Conservation (phyloP, 2,797 vertebrate species). For the Meriones psammophilus region DNA sequence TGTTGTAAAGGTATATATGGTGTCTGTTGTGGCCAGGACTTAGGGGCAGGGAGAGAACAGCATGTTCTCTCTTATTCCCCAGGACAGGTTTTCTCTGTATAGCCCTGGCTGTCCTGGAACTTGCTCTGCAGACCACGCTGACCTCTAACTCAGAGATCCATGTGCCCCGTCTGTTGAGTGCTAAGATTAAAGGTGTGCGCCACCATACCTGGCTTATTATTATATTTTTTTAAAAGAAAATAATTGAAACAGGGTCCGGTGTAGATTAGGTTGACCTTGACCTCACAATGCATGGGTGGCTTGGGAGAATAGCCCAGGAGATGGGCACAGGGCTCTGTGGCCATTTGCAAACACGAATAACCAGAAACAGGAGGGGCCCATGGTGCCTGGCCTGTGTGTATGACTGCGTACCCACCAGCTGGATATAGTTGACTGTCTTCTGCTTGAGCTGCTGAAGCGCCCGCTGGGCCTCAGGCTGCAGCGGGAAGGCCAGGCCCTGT, state of each 20-base stretch:
- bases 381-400: accelerated
- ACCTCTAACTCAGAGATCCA: not conserved
- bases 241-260: not conserved
- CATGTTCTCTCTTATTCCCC: not conserved
- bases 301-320: not conserved
- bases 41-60: too few relatives aligned
- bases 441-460: conserved; percentile 95
- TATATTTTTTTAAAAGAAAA: not conserved
- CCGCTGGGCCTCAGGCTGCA: conserved; percentile 94
- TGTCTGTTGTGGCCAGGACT: not conserved
- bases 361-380: not conserved
- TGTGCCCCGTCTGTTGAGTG: not conserved
- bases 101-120: not conserved
- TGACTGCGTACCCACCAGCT: conserved; percentile 92
- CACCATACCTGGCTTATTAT: not conserved
- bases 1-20: not conserved
- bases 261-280: not conserved
- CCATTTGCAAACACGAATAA: accelerated
- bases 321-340: not conserved
- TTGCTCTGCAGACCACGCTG: not conserved
- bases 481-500: conserved; percentile 96
- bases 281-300: not conserved
- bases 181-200: not conserved
- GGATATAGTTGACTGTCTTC: conserved; percentile 97
- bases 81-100: not conserved